Percentiles rank a stretch among this genome's conserved stretches.
phyloP scores from a whole-genome alignment of 2,888 invertebrate genomes.

The Amphipyra berbera region DNA sequence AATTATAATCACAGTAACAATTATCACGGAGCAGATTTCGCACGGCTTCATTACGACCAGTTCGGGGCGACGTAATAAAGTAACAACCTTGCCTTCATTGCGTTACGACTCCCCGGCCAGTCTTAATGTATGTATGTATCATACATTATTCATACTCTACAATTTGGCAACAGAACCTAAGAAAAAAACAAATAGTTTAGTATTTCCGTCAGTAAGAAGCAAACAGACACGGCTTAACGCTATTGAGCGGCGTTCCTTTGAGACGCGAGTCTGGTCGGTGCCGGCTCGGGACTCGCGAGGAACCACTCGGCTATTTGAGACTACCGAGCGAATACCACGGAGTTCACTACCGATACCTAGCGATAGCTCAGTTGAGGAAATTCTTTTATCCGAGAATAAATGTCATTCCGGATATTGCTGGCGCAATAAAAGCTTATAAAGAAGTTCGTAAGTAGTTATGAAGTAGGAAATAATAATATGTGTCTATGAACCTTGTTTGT shows the following conservation, averaged over 20 bases:
- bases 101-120: background rate
- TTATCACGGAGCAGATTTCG: conserved; percentile 13
- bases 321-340: conserved; percentile 4
- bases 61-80: conserved; percentile 7
- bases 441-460: too few species aligned
- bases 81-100: background rate
- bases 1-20: conserved; percentile 31
- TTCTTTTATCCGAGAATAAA: background rate
- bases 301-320: background rate
- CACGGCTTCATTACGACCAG: conserved; percentile 19
- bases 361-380: background rate
- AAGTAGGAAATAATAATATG: too few species aligned
- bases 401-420: background rate
- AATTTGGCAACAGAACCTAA: background rate
- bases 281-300: background rate
- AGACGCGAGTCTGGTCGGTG: background rate
- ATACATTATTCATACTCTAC: conserved; percentile 2
- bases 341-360: background rate
- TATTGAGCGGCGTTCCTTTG: conserved; percentile 1
- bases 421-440: background rate
- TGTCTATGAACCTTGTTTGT: too few species aligned
- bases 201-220: background rate
- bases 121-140: background rate
- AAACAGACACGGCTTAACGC: background rate
- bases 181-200: background rate